A percentile compares a stretch with the other conserved stretches of the same genome.
Evolutionary conservation across 2,797 vertebrate genomes (phyloP).

Genomic region (Glossophaga mutica): DNA sequence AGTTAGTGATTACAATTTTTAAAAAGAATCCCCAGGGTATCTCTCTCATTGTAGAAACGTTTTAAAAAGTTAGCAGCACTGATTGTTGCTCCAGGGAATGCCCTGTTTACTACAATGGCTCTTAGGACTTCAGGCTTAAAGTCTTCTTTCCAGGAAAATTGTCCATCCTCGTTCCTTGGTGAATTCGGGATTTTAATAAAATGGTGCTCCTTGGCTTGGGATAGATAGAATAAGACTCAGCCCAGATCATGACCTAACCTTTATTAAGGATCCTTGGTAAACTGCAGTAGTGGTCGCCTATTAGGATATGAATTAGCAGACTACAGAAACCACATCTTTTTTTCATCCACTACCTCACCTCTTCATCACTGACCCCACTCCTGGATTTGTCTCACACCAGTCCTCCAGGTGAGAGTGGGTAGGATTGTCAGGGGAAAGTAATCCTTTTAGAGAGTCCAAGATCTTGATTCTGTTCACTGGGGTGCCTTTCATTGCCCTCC

Average conservation of each 20-base stretch:
- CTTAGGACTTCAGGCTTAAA: background rate
- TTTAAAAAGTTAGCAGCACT: background rate
- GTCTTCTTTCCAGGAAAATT: background rate
- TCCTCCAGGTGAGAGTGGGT: background rate
- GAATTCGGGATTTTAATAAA: background rate
- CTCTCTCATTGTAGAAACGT: background rate
- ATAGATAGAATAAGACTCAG: background rate
- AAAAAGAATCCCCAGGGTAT: background rate
- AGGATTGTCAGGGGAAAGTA: too few relatives aligned
- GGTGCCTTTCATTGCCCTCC: too few relatives aligned
- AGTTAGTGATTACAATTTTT: background rate
- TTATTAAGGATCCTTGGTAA: background rate
- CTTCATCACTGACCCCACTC: background rate
- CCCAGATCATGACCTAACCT: background rate
- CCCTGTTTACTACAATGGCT: background rate
- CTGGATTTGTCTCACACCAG: background rate
- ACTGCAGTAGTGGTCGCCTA: background rate
- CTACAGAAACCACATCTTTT: background rate
- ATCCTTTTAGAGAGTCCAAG: background rate
- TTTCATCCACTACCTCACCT: background rate
- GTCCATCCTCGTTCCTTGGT: background rate
- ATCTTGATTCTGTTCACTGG: background rate
- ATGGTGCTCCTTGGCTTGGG: background rate
- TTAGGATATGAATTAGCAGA: background rate
- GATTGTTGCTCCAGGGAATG: conserved; percentile 4